Evolutionary conservation across 2,888 invertebrate species (phyloP), one percentile per base, ranked within the genome.

Genomic region (Panopea generosa): DNA sequence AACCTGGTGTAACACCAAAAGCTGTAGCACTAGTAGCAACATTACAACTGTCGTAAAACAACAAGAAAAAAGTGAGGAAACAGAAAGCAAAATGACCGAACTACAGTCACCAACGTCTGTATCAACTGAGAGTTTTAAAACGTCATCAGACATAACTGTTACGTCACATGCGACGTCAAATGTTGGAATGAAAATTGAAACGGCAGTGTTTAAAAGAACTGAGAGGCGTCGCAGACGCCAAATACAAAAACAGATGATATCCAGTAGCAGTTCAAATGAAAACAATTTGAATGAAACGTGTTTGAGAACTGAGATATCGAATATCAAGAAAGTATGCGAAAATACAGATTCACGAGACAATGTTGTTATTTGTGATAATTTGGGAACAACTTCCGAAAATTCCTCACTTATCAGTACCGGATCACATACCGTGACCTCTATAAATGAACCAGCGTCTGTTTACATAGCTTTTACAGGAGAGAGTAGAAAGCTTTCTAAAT

Each of bases 161-260:
- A 33, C 33, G 6, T 33, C 33, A 33, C 33, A 33, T 4, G 33
- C 11, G 4, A 33, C 33, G 33, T 45, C 45, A 45, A 9, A 6
- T 6, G 45, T 75, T 26, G 70, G 55, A 16, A 43, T 24, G 2
- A 75, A 69, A 69, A 80, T 80, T 61, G 75, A 80, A 43, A 80
- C 79, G 22, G 79, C 79, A 3, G 26, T 80, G 9, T 66, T 61
- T 11, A 80, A 69, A 47, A 49, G 79, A 18, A 80, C 65, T 7
- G 49, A 80, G 29, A 27, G 72, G 43, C 71, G 79, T 1, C 72
- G 79, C 1, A 55, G 69, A 14, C 53, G 72, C 38, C 65, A 55
- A 45, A n/a, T 43, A 24, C 26, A 18, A 11, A 43, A 45, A 20
- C 18, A 43, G 16, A n/a, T 22, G 22, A 52, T 20, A 20, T 20